phyloP scores from a whole-genome alignment of 2,888 invertebrate genomes.

The Epinotia ramella region DNA sequence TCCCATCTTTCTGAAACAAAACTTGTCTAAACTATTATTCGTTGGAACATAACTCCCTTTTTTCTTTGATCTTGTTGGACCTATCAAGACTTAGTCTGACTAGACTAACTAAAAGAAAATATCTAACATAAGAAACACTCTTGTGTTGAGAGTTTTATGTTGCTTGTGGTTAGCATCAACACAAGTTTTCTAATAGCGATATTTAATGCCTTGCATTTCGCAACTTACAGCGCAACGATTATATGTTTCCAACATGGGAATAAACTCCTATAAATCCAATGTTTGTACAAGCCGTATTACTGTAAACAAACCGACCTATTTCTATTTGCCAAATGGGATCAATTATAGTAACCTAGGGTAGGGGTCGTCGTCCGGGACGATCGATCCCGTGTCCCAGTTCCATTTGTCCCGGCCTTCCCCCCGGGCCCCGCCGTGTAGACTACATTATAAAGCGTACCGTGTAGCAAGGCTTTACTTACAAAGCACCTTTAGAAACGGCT shows the following conservation, averaged over 20 bases:
- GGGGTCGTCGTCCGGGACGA: slow-evolving; percentile 58
- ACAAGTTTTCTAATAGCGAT: background rate
- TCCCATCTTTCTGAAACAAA: background rate
- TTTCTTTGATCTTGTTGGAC: no score
- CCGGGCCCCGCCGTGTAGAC: slow-evolving; percentile 36
- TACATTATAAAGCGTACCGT: slow-evolving; percentile 1
- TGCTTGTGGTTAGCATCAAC: no score
- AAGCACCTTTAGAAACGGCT: slow-evolving; percentile 23
- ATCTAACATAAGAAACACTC: no score
- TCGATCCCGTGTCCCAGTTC: slow-evolving; percentile 70
- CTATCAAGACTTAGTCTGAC: no score
- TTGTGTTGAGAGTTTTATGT: no score
- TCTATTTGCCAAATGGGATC: slow-evolving; percentile 50
- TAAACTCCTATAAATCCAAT: background rate
- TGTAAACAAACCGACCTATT: slow-evolving; percentile 25
- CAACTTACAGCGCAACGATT: slow-evolving; percentile 1
- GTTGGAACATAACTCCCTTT: background rate
- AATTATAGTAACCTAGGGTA: slow-evolving; percentile 53
- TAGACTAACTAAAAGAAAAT: no score
- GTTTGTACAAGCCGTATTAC: background rate
- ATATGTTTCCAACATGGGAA: background rate
- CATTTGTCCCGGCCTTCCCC: slow-evolving; percentile 51
- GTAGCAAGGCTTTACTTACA: slow-evolving; percentile 6
- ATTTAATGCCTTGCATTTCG: background rate
- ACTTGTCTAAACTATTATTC: background rate